Percentiles rank a stretch among this genome's conserved stretches.
Evolutionary conservation across 2,797 vertebrate genomes (phyloP).

Genomic region (Emys orbicularis): DNA sequence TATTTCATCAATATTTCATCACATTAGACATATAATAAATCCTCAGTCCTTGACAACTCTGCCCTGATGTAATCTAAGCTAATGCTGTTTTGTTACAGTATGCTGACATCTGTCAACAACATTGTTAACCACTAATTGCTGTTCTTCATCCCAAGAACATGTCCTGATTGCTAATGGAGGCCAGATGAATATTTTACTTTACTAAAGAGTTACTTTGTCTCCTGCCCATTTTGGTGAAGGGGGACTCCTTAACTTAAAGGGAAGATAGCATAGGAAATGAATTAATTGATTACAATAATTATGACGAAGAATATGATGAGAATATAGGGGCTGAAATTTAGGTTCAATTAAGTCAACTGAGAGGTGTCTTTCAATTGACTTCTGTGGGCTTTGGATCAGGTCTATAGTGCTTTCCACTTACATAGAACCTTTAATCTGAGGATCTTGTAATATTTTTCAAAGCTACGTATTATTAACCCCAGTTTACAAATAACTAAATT

Average conservation of each 20-base stretch:
- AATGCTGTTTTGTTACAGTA: slow-evolving; percentile 47
- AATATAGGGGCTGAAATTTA: not conserved
- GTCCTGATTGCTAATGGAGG: slow-evolving; percentile 23
- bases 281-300: not conserved
- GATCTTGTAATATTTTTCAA: not conserved
- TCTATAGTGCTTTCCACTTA: not conserved
- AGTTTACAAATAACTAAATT: not conserved
- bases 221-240: not conserved
- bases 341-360: not conserved
- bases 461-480: not conserved
- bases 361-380: not conserved
- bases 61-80: slow-evolving; percentile 48
- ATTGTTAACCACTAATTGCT: slow-evolving; percentile 55
- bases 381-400: too few species aligned
- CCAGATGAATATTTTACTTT: not conserved
- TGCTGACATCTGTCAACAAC: slow-evolving; percentile 45
- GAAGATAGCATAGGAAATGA: not conserved
- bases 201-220: not conserved
- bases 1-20: slow-evolving; percentile 68
- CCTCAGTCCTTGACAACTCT: slow-evolving; percentile 39
- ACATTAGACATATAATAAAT: slow-evolving; percentile 50
- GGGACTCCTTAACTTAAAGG: not conserved
- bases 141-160: slow-evolving; percentile 10
- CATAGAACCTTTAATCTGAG: not conserved
- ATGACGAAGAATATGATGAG: not conserved